phyloP scores from a whole-genome alignment of 2,888 invertebrate species.

The Sarcophaga variegata region DNA sequence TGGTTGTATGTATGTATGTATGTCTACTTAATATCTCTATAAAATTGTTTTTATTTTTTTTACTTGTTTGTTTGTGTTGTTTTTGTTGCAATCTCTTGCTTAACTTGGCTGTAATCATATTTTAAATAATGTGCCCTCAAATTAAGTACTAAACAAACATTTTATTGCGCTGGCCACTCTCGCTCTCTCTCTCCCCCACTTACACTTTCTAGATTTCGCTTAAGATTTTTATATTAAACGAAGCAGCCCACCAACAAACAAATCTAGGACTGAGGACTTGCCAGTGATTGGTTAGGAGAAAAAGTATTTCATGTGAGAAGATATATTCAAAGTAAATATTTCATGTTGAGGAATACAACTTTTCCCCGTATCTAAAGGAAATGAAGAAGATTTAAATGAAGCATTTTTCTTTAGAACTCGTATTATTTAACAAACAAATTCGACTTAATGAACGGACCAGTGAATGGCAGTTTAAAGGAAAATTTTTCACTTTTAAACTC shows the following conservation, averaged over 20 bases:
- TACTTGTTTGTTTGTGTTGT: conserved; percentile 25
- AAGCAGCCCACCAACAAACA: not conserved
- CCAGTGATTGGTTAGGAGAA: not conserved
- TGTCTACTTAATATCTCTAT: conserved; percentile 20
- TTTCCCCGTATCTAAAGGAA: not conserved
- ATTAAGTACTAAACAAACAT: conserved; percentile 62
- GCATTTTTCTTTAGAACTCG: conserved; percentile 15
- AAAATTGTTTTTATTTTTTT: not conserved
- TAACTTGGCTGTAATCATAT: conserved; percentile 55
- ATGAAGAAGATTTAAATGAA: not conserved
- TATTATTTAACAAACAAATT: conserved; percentile 28
- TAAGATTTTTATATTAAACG: not conserved
- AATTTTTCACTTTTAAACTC: conserved; percentile 38
- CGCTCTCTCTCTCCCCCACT: not conserved
- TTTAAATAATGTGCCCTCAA: conserved; percentile 65
- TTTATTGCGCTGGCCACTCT: conserved; percentile 12
- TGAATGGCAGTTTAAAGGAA: conserved; percentile 3
- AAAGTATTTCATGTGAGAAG: not conserved
- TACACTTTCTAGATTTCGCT: not conserved
- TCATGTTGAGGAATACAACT: not conserved
- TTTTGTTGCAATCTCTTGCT: conserved; percentile 28
- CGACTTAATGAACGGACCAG: conserved; percentile 23
- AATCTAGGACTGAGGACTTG: not conserved
- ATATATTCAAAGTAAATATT: too few species aligned
- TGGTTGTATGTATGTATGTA: conserved; percentile 24